Base-by-base conservation (phyloP, 2,888 invertebrate genomes). In the Argyresthia albistria region DNA sequence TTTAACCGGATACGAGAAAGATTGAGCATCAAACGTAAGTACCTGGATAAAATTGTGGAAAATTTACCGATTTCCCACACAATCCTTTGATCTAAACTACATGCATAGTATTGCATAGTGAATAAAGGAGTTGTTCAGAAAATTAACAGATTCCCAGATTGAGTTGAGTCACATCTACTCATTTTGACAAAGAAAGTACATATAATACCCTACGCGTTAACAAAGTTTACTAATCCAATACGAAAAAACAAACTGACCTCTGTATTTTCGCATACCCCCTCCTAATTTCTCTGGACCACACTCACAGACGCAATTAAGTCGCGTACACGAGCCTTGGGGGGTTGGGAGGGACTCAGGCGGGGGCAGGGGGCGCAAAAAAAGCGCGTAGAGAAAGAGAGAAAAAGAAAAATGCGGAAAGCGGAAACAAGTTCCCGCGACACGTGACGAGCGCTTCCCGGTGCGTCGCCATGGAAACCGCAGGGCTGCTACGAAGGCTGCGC, bases 261-360 rank as follows among this genome's bases (percentile, higher is more conserved):
- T 60, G 56, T 57, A 70, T 76, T 81, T 82, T 75, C 70, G 60
- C 37, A 25, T 36, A 43, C 60, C 60, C 66, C 80, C 75, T 64
- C 62, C 84, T 86, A 83, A 86, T 84, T 86, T 86, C 81, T 83
- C 78, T 78, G 83, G 80, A 83, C 86, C 86, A 86, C 86, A 83
- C 86, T 83, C 86, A 86, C 87, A 86, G 86, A 80, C 86, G 84
- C 86, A 86, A 86, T 87, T 86, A 87, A 87, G 87, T 80, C 78
- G 73, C 82, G 80, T 80, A 82, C 82, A 82, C 82, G 80, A 76
- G 80, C 73, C 69, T 69, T 70, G 62, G 72, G 70, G 75, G 73
- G 71, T 56, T 60, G 55, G 53, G 58, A 53, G 56, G 58, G 58
- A 42, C 50, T 37, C n/a, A 10, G 50, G 54, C 36, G 50, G 35